Base-by-base conservation (phyloP, 2,888 invertebrate species). In the Mesorhabditis belari region DNA sequence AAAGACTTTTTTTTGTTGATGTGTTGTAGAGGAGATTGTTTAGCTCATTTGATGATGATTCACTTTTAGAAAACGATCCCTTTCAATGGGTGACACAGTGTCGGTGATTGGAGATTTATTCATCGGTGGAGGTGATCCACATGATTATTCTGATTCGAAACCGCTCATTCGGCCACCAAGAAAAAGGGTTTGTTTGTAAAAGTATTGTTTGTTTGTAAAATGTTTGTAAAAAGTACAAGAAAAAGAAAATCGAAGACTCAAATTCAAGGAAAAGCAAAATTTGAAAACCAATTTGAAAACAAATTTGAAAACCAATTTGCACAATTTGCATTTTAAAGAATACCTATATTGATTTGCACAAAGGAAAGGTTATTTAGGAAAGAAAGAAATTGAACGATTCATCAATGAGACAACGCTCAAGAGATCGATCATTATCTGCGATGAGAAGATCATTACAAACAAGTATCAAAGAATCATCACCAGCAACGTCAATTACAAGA, bases 61-160 rank as follows among this genome's bases (percentile, higher is more conserved):
- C 57, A 67, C 70, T 55, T 62, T 57, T 28, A 67, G 73, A 28
- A 73, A 73, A 50, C 65, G 73, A 58, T 71, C 71, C 5, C 61
- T 73, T 6, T 73, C 73, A 3, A 64, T 66, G 24, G 69, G 71
- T 19, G 71, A 71, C 61, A 66, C 64, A 6, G 27, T 67, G 17
- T 57, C 59, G 1, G 26, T 28, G 54, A 60, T 57, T 50, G 19
- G 51, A n/a, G 44, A 35, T 35, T 35, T 35, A n/a, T 35, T 35
- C 12, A 35, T 35, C 12, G n/a, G n/a, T n/a, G n/a, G n/a, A 9
- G 44, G 28, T 9, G 25, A 17, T 23, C 4, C 28, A 25, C 26
- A 54, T 17, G 54, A 61, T 9, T 19, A 17, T 26, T 28, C 55
- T 24, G 23, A 56, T 50, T 53, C 55, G 23, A 56, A 19, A 26